These are phyloP conservation scores for Crypturellus tataupa DNA, from an alignment of 2,797 vertebrate genomes.

Conservation along the genomic window DNA sequence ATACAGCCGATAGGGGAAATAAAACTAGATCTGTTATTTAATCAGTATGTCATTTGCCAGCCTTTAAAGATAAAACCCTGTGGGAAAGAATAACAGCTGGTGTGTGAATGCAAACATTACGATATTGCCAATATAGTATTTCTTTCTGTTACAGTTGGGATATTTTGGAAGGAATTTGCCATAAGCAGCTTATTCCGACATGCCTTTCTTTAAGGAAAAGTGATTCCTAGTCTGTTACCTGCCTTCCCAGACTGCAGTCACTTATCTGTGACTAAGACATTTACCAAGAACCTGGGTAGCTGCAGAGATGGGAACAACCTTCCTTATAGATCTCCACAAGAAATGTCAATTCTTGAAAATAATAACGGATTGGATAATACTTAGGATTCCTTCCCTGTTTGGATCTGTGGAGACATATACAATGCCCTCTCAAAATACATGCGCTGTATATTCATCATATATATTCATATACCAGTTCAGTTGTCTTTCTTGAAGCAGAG, in stretches of 20 bases:
- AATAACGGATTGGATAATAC: background rate
- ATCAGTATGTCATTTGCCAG: background rate
- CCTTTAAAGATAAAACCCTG: slow-evolving; percentile 27
- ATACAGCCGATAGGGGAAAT: background rate
- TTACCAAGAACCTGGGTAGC: background rate
- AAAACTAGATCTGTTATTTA: slow-evolving; percentile 11
- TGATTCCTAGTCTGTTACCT: slow-evolving; percentile 7
- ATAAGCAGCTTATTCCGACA: background rate
- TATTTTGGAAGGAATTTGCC: slow-evolving; percentile 34
- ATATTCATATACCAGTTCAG: background rate
- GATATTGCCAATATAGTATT: slow-evolving; percentile 46
- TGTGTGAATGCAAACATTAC: slow-evolving; percentile 32
- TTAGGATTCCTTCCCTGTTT: background rate
- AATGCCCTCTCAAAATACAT: background rate
- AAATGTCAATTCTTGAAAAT: background rate
- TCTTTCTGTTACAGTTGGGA: slow-evolving; percentile 51
- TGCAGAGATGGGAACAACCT: background rate
- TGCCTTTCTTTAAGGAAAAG: background rate
- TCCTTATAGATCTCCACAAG: background rate
- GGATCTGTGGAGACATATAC: background rate
- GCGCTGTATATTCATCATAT: background rate
- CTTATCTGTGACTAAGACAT: slow-evolving; percentile 57
- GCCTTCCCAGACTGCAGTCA: slow-evolving; percentile 20
- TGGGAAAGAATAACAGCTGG: slow-evolving; percentile 43
- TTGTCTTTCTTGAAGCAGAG: background rate